Conservation (phyloP, 2,797 vertebrate genomes). For the Diglossa cyanea region DNA sequence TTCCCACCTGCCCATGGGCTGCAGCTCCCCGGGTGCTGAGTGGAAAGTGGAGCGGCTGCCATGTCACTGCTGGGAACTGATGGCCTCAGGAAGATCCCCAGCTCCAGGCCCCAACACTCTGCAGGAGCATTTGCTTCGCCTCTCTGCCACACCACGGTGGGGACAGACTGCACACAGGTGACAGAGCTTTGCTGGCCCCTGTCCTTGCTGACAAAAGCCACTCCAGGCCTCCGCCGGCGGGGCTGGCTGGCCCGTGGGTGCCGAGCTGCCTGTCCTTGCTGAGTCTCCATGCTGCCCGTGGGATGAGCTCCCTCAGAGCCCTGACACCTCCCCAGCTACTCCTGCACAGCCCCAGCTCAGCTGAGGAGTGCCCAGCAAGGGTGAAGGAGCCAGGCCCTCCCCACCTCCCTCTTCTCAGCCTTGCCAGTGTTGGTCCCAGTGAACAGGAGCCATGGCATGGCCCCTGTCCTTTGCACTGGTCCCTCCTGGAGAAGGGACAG, state of each 20-base stretch:
- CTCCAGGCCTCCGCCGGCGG: background rate
- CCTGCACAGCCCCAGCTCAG: background rate
- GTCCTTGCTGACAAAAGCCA: background rate
- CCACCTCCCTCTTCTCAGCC: background rate
- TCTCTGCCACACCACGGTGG: background rate
- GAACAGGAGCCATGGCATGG: accelerated
- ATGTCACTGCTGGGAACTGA: background rate
- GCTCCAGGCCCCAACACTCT: accelerated
- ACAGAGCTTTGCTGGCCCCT: background rate
- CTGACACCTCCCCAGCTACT: background rate
- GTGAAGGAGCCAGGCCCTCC: background rate
- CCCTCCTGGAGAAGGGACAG: background rate
- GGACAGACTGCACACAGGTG: background rate
- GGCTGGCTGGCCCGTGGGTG: background rate
- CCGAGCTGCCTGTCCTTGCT: background rate
- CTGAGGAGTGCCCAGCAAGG: background rate
- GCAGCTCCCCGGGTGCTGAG: background rate
- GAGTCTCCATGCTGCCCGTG: background rate
- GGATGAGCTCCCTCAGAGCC: background rate
- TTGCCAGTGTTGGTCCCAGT: background rate
- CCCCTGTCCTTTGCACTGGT: background rate
- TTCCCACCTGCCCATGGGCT: background rate
- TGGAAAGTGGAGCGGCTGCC: background rate
- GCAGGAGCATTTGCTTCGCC: background rate
- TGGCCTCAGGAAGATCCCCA: background rate